Percentiles rank a stretch among this genome's conserved stretches.
These are phyloP conservation scores for Tetragonula clypearis DNA, from an alignment of 1,140 invertebrate genomes.

Conservation along the genomic window DNA sequence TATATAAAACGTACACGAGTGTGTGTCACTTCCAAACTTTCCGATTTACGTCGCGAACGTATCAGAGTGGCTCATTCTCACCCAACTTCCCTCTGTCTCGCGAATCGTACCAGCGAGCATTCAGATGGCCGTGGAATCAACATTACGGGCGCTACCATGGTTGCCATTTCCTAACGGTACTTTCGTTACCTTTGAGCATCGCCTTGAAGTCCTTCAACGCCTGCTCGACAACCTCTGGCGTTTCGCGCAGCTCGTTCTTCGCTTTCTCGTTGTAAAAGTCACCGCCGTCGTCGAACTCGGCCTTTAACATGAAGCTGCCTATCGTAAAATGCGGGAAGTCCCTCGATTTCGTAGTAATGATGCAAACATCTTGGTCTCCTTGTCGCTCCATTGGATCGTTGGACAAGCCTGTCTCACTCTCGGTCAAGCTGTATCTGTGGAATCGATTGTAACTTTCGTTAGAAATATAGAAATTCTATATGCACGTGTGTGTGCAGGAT, in stretches of 20 bases:
- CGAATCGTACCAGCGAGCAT: background rate
- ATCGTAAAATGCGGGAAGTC: constrained; percentile 54
- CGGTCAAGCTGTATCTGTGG: background rate
- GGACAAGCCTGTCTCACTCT: background rate
- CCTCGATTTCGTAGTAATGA: background rate
- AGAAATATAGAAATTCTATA: background rate
- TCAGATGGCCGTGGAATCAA: background rate
- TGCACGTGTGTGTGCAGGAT: accelerated
- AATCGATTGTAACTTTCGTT: background rate
- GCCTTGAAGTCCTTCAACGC: constrained; percentile 71
- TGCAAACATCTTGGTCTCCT: background rate
- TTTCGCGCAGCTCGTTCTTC: constrained; percentile 78
- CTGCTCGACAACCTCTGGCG: constrained; percentile 74
- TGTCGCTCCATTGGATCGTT: background rate
- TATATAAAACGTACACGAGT: too few relatives aligned
- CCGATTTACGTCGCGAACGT: background rate
- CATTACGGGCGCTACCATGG: background rate
- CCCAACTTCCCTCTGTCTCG: background rate
- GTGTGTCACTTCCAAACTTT: too few relatives aligned
- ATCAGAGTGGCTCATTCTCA: background rate
- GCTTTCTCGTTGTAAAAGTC: constrained; percentile 69
- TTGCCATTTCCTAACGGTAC: background rate
- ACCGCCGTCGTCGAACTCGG: constrained; percentile 62
- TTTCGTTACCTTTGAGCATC: constrained; percentile 75
- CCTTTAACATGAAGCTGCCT: constrained; percentile 56